phyloP scores from a whole-genome alignment of 2,113 vertebrate genomes.

The Tylochromis polylepis region DNA sequence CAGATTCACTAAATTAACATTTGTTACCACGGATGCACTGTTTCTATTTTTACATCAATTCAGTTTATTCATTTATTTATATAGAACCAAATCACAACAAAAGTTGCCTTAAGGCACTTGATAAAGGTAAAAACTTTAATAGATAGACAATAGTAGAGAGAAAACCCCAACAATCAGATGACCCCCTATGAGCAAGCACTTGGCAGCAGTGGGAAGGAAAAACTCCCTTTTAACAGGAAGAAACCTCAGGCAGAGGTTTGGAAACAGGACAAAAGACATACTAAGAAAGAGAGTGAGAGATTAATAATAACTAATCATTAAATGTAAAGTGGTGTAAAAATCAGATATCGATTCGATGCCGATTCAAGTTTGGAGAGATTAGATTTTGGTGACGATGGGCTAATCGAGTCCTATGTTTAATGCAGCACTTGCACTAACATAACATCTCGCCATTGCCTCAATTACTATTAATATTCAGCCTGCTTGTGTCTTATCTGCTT shows the following conservation, averaged over 20 bases:
- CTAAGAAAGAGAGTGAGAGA: background rate
- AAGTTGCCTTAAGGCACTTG: background rate
- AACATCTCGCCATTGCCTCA: rapidly evolving
- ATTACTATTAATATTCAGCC: background rate
- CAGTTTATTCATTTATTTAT: background rate
- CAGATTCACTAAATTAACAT: background rate
- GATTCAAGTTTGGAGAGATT: background rate
- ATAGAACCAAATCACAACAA: background rate
- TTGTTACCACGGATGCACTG: background rate
- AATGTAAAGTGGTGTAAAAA: background rate
- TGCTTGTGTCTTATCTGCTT: background rate
- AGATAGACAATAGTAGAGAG: background rate
- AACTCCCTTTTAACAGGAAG: background rate
- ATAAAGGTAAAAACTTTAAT: background rate
- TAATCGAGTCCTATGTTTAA: background rate
- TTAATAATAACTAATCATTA: background rate
- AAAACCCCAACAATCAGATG: background rate
- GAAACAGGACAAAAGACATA: background rate
- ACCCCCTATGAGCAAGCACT: background rate
- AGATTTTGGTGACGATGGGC: background rate
- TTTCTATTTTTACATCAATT: background rate
- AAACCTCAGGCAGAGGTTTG: background rate
- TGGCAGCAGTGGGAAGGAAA: background rate
- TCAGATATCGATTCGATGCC: rapidly evolving
- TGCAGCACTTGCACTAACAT: background rate